Conservation (phyloP, 2,888 invertebrate species). For the Xylophagus ater region DNA sequence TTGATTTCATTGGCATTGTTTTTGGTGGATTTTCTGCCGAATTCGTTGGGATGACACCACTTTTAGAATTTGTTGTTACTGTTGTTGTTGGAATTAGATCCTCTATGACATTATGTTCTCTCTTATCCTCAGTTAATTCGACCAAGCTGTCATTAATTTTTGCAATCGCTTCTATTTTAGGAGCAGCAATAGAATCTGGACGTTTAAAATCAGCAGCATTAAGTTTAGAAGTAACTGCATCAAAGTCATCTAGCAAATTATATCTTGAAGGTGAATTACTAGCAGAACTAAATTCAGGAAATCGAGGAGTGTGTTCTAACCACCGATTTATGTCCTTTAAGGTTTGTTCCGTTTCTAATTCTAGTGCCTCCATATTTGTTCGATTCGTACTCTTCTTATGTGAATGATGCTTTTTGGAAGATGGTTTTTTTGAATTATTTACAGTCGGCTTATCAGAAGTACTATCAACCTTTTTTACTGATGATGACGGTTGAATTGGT, state of each 20-base stretch:
- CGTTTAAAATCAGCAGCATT: slow-evolving; percentile 40
- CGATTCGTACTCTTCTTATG: slow-evolving; percentile 17
- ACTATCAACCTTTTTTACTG: slow-evolving; percentile 20
- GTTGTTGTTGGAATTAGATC: slow-evolving; percentile 21
- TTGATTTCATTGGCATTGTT: not conserved
- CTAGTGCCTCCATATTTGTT: slow-evolving; percentile 49
- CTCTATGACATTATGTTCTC: slow-evolving; percentile 24
- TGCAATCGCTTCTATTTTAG: slow-evolving; percentile 37
- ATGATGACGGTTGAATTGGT: slow-evolving; percentile 26
- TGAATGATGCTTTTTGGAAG: slow-evolving; percentile 17
- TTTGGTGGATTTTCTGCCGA: not conserved
- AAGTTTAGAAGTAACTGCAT: slow-evolving; percentile 38
- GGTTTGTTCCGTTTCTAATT: slow-evolving; percentile 53
- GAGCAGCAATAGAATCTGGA: slow-evolving; percentile 36
- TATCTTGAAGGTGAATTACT: slow-evolving; percentile 65
- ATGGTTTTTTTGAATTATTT: slow-evolving; percentile 2
- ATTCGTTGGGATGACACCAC: slow-evolving; percentile 16
- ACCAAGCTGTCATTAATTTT: slow-evolving; percentile 41
- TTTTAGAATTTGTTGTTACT: not conserved
- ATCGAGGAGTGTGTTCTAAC: slow-evolving; percentile 73
- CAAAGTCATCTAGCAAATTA: slow-evolving; percentile 52
- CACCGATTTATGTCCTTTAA: slow-evolving; percentile 80
- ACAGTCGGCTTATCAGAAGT: slow-evolving; percentile 11
- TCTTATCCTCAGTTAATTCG: slow-evolving; percentile 38
- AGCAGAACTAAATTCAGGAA: slow-evolving; percentile 62